Evolutionary conservation across 2,797 vertebrate species (phyloP).

Genomic region (Columba guinea): DNA sequence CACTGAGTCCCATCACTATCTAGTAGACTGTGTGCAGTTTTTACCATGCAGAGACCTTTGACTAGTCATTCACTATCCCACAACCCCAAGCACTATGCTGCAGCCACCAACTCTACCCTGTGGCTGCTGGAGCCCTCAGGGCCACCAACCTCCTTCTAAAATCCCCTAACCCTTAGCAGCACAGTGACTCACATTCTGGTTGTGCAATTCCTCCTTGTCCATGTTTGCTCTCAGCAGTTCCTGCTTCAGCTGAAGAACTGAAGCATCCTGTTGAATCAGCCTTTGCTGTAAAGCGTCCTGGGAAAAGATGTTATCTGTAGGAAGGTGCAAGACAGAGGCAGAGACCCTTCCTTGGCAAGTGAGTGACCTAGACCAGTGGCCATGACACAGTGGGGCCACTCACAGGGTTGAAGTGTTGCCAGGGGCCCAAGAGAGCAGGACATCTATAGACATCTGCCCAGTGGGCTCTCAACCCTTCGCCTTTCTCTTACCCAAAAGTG

Average conservation of each 20-base stretch:
- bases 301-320: background rate
- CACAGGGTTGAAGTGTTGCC: background rate
- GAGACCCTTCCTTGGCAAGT: background rate
- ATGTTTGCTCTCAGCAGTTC: slow-evolving; percentile 91
- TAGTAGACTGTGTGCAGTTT: background rate
- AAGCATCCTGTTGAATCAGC: slow-evolving; percentile 87
- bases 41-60: background rate
- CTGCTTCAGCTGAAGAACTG: slow-evolving; percentile 96
- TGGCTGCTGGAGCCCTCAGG: background rate
- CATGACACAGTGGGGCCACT: background rate
- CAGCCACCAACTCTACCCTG: background rate
- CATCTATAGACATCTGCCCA: background rate
- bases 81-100: background rate
- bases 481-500: background rate
- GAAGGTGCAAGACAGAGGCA: background rate
- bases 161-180: background rate
- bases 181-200: slow-evolving; percentile 86
- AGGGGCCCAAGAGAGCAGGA: background rate
- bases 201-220: slow-evolving; percentile 90
- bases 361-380: background rate
- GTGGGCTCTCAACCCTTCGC: background rate
- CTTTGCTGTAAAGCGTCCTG: slow-evolving; percentile 96
- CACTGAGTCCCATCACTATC: background rate
- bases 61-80: background rate
- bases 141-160: background rate